Base-by-base conservation (phyloP, 2,888 invertebrate genomes). In the Rhingia rostrata region DNA sequence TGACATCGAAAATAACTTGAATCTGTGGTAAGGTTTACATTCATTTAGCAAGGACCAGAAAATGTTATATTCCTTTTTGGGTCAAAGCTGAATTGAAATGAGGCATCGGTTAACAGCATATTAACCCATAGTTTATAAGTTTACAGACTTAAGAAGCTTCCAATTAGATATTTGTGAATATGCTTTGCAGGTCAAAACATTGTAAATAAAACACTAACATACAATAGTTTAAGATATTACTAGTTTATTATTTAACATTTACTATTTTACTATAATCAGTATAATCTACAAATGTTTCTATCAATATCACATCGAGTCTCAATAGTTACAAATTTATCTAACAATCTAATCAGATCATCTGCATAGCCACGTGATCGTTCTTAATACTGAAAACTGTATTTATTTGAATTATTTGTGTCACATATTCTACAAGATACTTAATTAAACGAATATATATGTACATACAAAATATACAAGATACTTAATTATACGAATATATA, bases 301-400 rank as follows among this genome's bases (percentile, higher is more conserved):
- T 74, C 58, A 83, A 58, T 79, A 79, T 83, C 69, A 79, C 73
- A 79, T 73, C 39, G 73, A 79, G 67, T 64, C 33, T 67, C 67
- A 83, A 67, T 69, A 58, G 47, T 63, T 67, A 66, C 33, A 66
- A 32, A 39, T 61, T 45, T 43, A 67, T 58, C 66, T 78, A 56
- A 77, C 4, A 32, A 61, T 10, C 39, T 61, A 73, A 51, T 14
- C 39, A 37, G 41, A 67, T 45, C 43, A 60, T 35, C 30, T 58
- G 51, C 43, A 22, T 32, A 74, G 35, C 32, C 14, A 54, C 41
- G 9, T 30, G 51, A 43, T 51, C 37, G 30, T 43, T 39, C 49
- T 47, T 77, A 78, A 83, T 78, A 83, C 73, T 83, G 67, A 45
- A 37, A 7, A 60, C 56, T 43, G 61, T 10, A 72, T 77, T 41